phyloP scores from a whole-genome alignment of 2,888 invertebrate species.

The Bembecia ichneumoniformis region DNA sequence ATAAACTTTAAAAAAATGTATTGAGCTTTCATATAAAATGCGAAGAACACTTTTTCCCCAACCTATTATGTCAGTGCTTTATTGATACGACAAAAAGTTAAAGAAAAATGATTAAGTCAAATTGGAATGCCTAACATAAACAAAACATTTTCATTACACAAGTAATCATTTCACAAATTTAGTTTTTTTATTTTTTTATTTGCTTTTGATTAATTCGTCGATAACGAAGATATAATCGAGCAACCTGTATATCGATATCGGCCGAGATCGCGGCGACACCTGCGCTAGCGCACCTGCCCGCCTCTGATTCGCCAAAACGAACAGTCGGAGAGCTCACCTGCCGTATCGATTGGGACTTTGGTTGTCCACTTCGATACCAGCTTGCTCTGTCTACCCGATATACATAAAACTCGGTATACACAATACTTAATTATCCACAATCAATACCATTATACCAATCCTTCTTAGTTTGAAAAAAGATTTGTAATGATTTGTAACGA shows the following conservation, averaged over 20 bases:
- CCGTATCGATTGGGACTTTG: slow-evolving; percentile 27
- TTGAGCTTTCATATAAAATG: too few relatives aligned
- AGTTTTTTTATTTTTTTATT: not conserved
- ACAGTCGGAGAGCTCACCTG: slow-evolving; percentile 48
- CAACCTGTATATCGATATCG: slow-evolving; percentile 50
- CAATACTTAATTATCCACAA: slow-evolving; percentile 6
- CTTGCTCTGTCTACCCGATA: not conserved
- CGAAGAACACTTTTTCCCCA: too few relatives aligned
- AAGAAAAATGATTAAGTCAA: too few relatives aligned
- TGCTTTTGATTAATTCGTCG: not conserved
- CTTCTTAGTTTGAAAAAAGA: too few relatives aligned
- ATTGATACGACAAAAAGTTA: too few relatives aligned
- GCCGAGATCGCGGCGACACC: slow-evolving; percentile 57
- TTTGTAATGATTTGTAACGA: too few relatives aligned
- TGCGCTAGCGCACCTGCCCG: slow-evolving; percentile 50
- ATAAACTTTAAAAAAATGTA: too few relatives aligned
- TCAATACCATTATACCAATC: not conserved
- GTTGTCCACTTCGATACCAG: slow-evolving; percentile 5
- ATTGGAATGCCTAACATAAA: too few relatives aligned
- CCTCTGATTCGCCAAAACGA: slow-evolving; percentile 67
- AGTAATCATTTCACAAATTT: too few relatives aligned
- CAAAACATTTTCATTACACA: too few relatives aligned
- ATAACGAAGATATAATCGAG: slow-evolving; percentile 3
- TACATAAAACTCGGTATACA: not conserved
- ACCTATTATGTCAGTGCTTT: too few relatives aligned